Percentiles rank a stretch among this genome's conserved stretches.
Conservation (phyloP, 2,888 invertebrate genomes). For the Drosophila rubida region DNA sequence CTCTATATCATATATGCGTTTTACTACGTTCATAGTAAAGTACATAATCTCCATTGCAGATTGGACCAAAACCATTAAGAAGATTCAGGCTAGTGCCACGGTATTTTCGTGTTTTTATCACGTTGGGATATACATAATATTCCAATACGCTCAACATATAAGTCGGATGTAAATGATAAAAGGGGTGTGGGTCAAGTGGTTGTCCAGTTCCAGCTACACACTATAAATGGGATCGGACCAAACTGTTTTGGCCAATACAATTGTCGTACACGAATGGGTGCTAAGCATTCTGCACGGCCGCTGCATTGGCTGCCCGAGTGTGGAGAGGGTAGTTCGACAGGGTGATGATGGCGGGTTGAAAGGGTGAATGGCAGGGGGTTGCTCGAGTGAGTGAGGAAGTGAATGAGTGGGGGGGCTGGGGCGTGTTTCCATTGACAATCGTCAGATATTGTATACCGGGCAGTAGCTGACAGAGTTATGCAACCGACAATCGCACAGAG, state of each 20-base stretch:
- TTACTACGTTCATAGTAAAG: slow-evolving; percentile 85
- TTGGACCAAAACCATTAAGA: slow-evolving; percentile 85
- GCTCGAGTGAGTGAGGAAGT: neutral
- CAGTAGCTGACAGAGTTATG: slow-evolving; percentile 84
- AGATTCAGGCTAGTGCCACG: slow-evolving; percentile 84
- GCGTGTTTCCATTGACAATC: slow-evolving; percentile 34
- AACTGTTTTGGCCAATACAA: slow-evolving; percentile 63
- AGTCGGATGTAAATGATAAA: slow-evolving; percentile 47
- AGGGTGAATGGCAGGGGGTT: neutral
- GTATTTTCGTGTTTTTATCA: slow-evolving; percentile 50
- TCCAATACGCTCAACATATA: slow-evolving; percentile 51
- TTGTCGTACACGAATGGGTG: slow-evolving; percentile 76
- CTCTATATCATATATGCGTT: slow-evolving; percentile 59
- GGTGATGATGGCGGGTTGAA: neutral
- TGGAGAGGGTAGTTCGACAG: neutral
- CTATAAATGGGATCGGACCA: slow-evolving; percentile 47
- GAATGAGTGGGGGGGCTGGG: neutral
- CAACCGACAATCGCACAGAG: slow-evolving; percentile 78
- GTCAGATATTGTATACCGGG: slow-evolving; percentile 71
- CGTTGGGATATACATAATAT: slow-evolving; percentile 30
- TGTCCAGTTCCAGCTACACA: slow-evolving; percentile 49
- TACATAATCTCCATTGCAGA: slow-evolving; percentile 85
- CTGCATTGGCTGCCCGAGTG: slow-evolving; percentile 65
- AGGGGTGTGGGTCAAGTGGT: slow-evolving; percentile 2
- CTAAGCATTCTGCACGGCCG: slow-evolving; percentile 79